Conservation (phyloP, 2,888 invertebrate genomes). For the Troides aeacus region DNA sequence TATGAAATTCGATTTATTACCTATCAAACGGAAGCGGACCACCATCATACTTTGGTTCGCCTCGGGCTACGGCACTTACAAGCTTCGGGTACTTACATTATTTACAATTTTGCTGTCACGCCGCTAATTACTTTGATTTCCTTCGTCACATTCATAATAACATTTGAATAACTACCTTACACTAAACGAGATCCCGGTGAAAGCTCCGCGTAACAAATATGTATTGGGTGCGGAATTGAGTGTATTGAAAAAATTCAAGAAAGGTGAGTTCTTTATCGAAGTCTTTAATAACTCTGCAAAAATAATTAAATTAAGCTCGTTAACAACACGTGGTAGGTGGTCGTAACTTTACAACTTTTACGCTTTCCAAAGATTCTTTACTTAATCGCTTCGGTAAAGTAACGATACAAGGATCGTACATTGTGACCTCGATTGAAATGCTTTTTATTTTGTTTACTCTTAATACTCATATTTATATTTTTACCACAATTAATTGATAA, state of each 20-base stretch:
- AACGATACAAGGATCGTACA: no score
- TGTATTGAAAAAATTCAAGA: constrained; percentile 8
- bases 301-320: constrained; percentile 12
- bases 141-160: constrained; percentile 34
- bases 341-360: constrained; percentile 13
- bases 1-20: not conserved
- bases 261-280: not conserved
- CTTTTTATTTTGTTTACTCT: no score
- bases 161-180: constrained; percentile 34
- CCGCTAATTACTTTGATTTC: constrained; percentile 38
- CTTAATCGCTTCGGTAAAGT: not conserved
- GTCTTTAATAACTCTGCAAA: not conserved
- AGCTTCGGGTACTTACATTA: constrained; percentile 35
- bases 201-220: constrained; percentile 24
- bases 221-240: constrained; percentile 7
- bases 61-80: constrained; percentile 34
- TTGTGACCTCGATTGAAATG: no score
- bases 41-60: constrained; percentile 33
- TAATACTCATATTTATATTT: no score
- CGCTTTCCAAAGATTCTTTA: constrained; percentile 13
- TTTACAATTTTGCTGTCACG: constrained; percentile 52
- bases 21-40: constrained; percentile 2
- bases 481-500: no score
- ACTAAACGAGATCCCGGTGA: constrained; percentile 17
- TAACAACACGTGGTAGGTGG: constrained; percentile 8